phyloP scores from a whole-genome alignment of 2,888 invertebrate genomes.

The Graphium colonna region DNA sequence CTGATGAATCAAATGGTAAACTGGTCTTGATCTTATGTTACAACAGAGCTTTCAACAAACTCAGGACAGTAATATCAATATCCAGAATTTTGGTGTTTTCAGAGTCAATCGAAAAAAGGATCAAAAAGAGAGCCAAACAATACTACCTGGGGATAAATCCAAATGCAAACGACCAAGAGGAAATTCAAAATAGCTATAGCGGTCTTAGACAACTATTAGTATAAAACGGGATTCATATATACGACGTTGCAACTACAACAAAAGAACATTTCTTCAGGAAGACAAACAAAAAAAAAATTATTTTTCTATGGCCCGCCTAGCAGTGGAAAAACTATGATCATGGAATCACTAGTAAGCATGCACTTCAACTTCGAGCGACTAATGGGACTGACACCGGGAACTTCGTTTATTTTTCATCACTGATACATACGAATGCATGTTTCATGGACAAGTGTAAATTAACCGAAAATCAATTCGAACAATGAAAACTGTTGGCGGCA shows the following conservation, averaged over 20 bases:
- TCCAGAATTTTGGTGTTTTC: conserved; percentile 28
- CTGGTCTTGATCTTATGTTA: conserved; percentile 23
- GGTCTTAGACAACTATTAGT: not conserved
- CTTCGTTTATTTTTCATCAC: not conserved
- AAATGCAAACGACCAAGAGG: not conserved
- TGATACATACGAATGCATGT: not conserved
- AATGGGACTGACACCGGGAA: conserved; percentile 24
- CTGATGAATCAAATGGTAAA: conserved; percentile 11
- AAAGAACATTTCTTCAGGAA: conserved; percentile 20
- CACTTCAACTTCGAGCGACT: conserved; percentile 32
- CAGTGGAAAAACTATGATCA: not conserved
- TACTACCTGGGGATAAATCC: not conserved
- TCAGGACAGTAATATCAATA: conserved; percentile 25
- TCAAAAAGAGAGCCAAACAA: conserved; percentile 20
- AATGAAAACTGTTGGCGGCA: too few species aligned
- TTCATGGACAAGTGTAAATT: not conserved
- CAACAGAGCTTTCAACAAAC: conserved; percentile 26
- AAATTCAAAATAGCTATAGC: not conserved
- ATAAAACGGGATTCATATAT: not conserved
- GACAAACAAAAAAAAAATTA: conserved; percentile 21
- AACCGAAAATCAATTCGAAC: too few species aligned
- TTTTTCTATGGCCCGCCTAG: too few species aligned
- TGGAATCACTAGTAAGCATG: conserved; percentile 22
- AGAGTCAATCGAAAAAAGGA: conserved; percentile 18
- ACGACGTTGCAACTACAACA: not conserved